Base-by-base conservation (phyloP, 2,888 invertebrate genomes). In the Leptogaster cylindrica region DNA sequence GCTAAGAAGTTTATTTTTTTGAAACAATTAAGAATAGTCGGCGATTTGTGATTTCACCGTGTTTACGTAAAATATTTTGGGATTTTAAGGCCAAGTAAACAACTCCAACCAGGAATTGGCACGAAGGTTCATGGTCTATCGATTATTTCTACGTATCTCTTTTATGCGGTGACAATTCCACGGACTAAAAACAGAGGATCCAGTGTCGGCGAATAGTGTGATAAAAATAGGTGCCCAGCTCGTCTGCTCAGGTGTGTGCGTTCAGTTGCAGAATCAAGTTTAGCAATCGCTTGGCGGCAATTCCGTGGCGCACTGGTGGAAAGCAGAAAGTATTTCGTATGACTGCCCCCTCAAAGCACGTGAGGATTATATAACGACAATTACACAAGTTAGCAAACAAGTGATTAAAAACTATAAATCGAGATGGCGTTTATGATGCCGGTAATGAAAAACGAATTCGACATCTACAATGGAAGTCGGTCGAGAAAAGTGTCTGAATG, bases 391-490 rank as follows among this genome's bases (percentile, higher is more conserved):
- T 33, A 14, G 36, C 23, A 46, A n/a, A 46, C 23, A 14, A n/a
- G n/a, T n/a, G 14, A 41, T 5, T 18, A 41, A 14, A 18, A 1
- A 41, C 41, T 10, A 10, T 10, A 18, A 55, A 25, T 23, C 25
- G 36, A 73, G 71, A 94, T 94, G 94, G 94, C 94, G 85, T 94
- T 94, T 84, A 93, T 93, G 93, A 93, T 94, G 92, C 94, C 93
- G 68, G 93, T 94, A 73, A 88, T 94, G 83, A 93, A 93, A 84
- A 94, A 93, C 84, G 93, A 94, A 81, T 94, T 91, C 87, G 92
- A 94, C 81, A 93, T 94, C 77, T 94, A 94, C 85, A 92, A 92
- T 84, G 89, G 91, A 72, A 75, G 77, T 79, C 87, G 92, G 55
- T 86, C 88, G 66, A 85, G 93, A 73, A 86, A 90, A 72, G 85